Evolutionary conservation across 92 coral and sea anemone species (phyloP).

Genomic region (Epizoanthus rinbou): DNA sequence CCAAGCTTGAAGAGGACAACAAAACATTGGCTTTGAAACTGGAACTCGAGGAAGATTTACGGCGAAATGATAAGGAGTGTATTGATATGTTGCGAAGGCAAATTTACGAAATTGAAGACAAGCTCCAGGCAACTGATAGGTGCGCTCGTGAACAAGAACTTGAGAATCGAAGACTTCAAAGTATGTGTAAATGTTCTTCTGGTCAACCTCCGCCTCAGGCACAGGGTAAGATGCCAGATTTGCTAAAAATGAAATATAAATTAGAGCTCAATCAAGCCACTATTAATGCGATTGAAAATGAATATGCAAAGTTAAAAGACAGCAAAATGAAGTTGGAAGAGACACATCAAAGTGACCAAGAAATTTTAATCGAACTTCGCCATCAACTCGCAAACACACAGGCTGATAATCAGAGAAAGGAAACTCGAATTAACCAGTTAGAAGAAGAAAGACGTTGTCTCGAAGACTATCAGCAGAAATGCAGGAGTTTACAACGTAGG

Average conservation of each 20-base stretch:
- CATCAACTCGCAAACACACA: constrained; percentile 55
- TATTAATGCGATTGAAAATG: constrained; percentile 61
- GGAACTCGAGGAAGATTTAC: constrained; percentile 73
- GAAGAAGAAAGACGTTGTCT: constrained; percentile 67
- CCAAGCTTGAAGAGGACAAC: constrained; percentile 67
- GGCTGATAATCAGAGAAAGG: constrained; percentile 57
- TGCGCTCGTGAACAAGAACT: constrained; percentile 65
- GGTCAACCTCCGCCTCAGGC: constrained; percentile 45
- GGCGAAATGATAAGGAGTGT: constrained; percentile 79
- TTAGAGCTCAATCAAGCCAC: constrained; percentile 62
- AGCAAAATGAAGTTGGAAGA: constrained; percentile 52
- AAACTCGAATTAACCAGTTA: constrained; percentile 54
- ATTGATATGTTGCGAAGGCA: constrained; percentile 75
- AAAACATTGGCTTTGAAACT: constrained; percentile 66
- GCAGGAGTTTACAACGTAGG: constrained; percentile 72
- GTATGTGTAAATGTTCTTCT: constrained; percentile 41
- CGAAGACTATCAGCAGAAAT: constrained; percentile 67
- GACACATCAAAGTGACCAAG: constrained; percentile 52
- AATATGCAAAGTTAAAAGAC: constrained; percentile 55
- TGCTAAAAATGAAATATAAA: constrained; percentile 47
- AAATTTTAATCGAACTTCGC: constrained; percentile 51
- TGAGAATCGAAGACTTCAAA: constrained; percentile 54
- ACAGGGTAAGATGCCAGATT: constrained; percentile 40
- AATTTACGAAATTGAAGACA: constrained; percentile 67
- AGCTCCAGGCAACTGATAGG: constrained; percentile 68